Evolutionary conservation across 2,113 vertebrate species (phyloP).

Genomic region (Raja brachyura): DNA sequence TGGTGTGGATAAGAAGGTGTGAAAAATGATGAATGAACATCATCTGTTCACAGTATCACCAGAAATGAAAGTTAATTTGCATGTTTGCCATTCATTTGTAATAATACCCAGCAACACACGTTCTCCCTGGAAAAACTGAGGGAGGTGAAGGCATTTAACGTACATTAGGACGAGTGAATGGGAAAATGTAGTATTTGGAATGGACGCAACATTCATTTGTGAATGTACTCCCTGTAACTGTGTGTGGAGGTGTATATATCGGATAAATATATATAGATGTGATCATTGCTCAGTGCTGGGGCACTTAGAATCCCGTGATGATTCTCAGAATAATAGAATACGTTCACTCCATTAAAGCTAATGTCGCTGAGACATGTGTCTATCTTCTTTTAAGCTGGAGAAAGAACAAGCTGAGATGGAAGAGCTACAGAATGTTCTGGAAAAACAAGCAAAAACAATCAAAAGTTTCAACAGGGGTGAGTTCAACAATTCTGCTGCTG

Average conservation of each 20-base stretch:
- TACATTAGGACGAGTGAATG: not conserved
- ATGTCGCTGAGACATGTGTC: not conserved
- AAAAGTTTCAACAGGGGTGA: conserved; percentile 68
- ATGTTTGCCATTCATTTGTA: not conserved
- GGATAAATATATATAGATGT: not conserved
- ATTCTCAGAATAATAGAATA: not conserved
- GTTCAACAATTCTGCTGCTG: not conserved
- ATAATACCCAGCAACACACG: not conserved
- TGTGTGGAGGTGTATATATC: not conserved
- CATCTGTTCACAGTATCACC: not conserved
- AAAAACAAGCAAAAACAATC: conserved; percentile 61
- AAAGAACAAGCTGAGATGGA: conserved; percentile 55
- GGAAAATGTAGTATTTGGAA: not conserved
- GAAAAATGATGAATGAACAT: not conserved
- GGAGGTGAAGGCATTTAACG: not conserved
- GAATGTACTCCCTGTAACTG: not conserved
- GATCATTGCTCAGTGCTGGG: not conserved
- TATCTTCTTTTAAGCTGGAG: conserved; percentile 48
- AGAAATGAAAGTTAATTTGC: not conserved
- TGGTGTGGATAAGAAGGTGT: too few species aligned
- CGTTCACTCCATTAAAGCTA: not conserved
- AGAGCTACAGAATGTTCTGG: conserved; percentile 54
- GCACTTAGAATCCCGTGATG: not conserved
- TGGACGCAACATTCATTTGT: not conserved
- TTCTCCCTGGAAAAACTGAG: not conserved